phyloP scores from a whole-genome alignment of 2,888 invertebrate species.

The Campoplex nolae region DNA sequence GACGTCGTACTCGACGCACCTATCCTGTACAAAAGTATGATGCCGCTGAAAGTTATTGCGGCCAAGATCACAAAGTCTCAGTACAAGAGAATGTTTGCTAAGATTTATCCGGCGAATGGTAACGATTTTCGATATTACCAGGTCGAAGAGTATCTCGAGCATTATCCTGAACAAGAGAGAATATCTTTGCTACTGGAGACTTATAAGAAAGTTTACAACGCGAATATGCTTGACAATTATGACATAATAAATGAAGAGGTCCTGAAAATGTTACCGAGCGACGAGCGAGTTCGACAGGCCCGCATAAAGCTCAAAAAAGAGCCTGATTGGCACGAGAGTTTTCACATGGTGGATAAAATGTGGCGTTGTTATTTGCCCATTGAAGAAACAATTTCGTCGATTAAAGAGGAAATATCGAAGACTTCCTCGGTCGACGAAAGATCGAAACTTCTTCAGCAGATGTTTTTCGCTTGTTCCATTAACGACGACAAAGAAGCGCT shows the following conservation, averaged over 20 bases:
- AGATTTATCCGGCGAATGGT: conserved; percentile 69
- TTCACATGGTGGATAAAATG: background rate
- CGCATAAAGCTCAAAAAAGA: conserved; percentile 72
- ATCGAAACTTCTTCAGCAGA: conserved; percentile 67
- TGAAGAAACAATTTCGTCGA: conserved; percentile 71
- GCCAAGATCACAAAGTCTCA: conserved; percentile 65
- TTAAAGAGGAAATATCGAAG: conserved; percentile 74
- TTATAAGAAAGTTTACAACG: conserved; percentile 73
- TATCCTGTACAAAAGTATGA: conserved; percentile 65
- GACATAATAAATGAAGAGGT: conserved; percentile 66
- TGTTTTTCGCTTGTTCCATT: conserved; percentile 79
- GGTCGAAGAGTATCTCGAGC: conserved; percentile 69
- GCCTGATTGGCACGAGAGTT: background rate
- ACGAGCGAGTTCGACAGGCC: conserved; percentile 74
- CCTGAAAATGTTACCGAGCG: conserved; percentile 72
- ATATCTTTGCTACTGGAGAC: conserved; percentile 68
- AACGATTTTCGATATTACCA: conserved; percentile 47
- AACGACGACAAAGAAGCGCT: conserved; percentile 78
- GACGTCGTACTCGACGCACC: conserved; percentile 73
- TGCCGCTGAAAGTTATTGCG: conserved; percentile 73
- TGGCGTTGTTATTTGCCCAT: conserved; percentile 78
- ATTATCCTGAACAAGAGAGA: conserved; percentile 73
- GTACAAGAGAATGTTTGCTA: conserved; percentile 73
- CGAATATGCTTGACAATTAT: conserved; percentile 68
- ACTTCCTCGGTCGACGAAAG: conserved; percentile 67